Percentiles rank a stretch among this genome's conserved stretches.
Evolutionary conservation across 2,888 invertebrate genomes (phyloP).

Genomic region (Melanchra persicariae): DNA sequence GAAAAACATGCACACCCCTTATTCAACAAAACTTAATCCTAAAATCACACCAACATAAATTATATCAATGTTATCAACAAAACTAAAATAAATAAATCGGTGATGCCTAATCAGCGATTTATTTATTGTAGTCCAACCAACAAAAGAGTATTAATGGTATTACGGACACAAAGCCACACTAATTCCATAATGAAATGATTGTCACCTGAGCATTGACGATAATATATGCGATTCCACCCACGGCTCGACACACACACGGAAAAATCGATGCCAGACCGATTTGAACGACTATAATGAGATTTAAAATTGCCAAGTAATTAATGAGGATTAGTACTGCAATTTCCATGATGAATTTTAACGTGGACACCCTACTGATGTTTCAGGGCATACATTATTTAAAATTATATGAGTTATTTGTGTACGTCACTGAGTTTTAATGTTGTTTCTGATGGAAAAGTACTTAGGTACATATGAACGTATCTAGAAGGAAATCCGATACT

Average conservation of each 20-base stretch:
- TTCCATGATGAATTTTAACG: constrained; percentile 71
- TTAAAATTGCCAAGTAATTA: constrained; percentile 87
- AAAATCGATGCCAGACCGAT: constrained; percentile 88
- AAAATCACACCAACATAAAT: not conserved
- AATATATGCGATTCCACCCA: constrained; percentile 84
- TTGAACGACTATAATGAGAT: constrained; percentile 87
- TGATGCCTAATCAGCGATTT: no score
- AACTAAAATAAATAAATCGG: constrained; percentile 27
- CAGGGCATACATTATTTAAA: constrained; percentile 37
- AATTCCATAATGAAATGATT: constrained; percentile 66
- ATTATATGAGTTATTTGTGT: constrained; percentile 23
- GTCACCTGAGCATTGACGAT: constrained; percentile 81
- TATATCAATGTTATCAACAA: constrained; percentile 3
- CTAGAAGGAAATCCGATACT: not conserved
- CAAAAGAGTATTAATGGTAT: constrained; percentile 46
- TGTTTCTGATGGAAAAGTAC: not conserved
- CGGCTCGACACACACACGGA: constrained; percentile 70
- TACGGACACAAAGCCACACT: constrained; percentile 44
- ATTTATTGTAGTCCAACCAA: no score
- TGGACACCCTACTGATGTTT: constrained; percentile 40
- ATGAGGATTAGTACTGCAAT: constrained; percentile 83
- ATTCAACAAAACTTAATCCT: not conserved
- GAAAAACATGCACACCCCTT: not conserved
- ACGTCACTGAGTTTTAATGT: constrained; percentile 1
- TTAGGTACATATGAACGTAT: not conserved